Evolutionary conservation across 2,888 invertebrate species (phyloP).

Genomic region (Mythimna albipuncta): DNA sequence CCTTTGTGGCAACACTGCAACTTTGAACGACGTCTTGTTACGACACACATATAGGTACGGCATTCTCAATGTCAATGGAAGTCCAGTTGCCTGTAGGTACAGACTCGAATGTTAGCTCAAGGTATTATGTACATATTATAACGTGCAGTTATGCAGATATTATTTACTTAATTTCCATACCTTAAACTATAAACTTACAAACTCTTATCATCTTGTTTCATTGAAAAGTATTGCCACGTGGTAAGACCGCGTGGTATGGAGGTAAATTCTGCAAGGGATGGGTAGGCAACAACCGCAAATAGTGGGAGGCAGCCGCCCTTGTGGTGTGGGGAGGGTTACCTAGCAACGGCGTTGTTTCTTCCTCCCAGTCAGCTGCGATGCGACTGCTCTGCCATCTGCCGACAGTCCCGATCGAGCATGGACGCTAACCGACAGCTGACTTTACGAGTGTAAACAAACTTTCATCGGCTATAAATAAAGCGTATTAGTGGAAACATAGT

Average conservation of each 20-base stretch:
- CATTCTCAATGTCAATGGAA: too few species aligned
- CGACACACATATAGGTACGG: too few species aligned
- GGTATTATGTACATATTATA: neutral
- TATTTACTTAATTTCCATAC: neutral
- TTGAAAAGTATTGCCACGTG: constrained; percentile 30
- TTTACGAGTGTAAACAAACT: constrained; percentile 40
- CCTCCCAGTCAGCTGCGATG: constrained; percentile 46
- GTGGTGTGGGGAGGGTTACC: constrained; percentile 35
- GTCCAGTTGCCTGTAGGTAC: too few species aligned
- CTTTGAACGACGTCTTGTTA: too few species aligned
- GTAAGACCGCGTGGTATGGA: constrained; percentile 26
- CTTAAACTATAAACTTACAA: neutral
- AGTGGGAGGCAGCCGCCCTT: neutral
- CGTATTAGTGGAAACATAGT: neutral
- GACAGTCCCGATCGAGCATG: neutral
- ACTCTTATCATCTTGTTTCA: neutral
- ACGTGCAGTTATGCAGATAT: neutral
- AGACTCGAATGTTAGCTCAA: too few species aligned
- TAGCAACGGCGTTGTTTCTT: constrained; percentile 52
- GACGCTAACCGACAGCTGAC: constrained; percentile 46
- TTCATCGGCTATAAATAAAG: neutral
- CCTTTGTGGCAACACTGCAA: too few species aligned
- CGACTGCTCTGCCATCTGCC: constrained; percentile 40
- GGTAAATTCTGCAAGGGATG: constrained; percentile 5
- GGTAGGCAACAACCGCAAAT: neutral